Evolutionary conservation across 2,113 vertebrate species (phyloP), one percentile per base, ranked within the genome.

Genomic region (Halcyon senegalensis): DNA sequence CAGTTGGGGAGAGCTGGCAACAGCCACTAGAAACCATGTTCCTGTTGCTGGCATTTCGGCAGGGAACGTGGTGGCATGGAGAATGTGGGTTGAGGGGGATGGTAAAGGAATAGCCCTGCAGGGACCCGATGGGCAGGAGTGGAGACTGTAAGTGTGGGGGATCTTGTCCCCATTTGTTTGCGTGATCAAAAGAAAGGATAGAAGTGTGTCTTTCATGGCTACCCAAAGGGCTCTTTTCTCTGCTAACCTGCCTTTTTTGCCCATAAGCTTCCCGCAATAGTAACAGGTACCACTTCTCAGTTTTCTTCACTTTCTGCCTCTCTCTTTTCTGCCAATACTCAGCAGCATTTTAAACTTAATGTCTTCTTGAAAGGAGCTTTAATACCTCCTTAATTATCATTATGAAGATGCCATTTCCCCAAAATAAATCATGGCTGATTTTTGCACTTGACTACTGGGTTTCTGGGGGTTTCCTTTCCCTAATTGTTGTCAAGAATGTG

Each of bases 401-500:
- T 59, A 81, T 37, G 51, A 92, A 90, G 67, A 55, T 51, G 15
- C 41, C 31, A 11, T 94, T 96, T 94, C 68, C 44, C 37, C 50
- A 46, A 30, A 90, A 85, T 48, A 96, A 82, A 51, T 72, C 0
- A 2, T 68, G 35, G 23, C 28, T 87, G 66, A 33, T 68, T 87
- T 84, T 93, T 64, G 20, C 66, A 67, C 25, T 5, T 67, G 63
- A 44, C 67, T 80, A 1, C 24, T 37, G 72, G 11, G 9, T 92
- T 93, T 87, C 62, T 77, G 6, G 46, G 77, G 55, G 37, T 72
- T 92, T 96, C 59, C 63, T 94, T 90, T 88, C 83, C 50, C 50
- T 27, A 68, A 30, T 72, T 88, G 28, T 55, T 90, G 75, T 94
- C 51, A 92, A 93, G 72, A 72, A 84, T 46, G n/a, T 77, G 79